Percentiles rank a stretch among this genome's conserved stretches.
Conservation (phyloP, 2,113 vertebrate species). For the Cinclus mexicanus region DNA sequence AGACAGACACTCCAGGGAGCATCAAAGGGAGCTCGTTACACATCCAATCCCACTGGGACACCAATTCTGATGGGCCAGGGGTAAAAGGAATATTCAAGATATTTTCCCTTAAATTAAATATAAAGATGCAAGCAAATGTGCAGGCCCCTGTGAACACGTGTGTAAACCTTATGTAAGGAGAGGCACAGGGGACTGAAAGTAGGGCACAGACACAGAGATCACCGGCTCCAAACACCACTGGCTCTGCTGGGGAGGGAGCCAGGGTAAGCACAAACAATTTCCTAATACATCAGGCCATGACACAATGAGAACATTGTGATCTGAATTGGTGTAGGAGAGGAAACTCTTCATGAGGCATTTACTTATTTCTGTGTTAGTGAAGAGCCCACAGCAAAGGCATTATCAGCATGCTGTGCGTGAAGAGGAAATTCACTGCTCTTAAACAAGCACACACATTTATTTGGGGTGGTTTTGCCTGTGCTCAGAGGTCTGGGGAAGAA, state of each 20-base stretch:
- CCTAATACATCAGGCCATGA: neutral
- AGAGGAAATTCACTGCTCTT: neutral
- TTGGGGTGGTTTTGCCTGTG: neutral
- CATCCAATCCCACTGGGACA: neutral
- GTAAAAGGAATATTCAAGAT: slow-evolving; percentile 46
- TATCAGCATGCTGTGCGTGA: neutral
- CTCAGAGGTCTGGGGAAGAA: neutral
- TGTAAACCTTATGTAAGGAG: neutral
- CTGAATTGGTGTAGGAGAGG: neutral
- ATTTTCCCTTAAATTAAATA: slow-evolving; percentile 49
- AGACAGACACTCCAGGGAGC: slow-evolving; percentile 20
- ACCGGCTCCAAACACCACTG: neutral
- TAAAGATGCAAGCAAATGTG: neutral
- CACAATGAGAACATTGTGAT: neutral
- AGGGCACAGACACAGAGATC: neutral
- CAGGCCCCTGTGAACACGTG: neutral
- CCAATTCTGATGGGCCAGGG: neutral
- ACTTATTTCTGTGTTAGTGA: neutral
- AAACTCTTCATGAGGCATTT: neutral
- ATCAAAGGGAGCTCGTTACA: slow-evolving; percentile 9
- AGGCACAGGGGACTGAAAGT: neutral
- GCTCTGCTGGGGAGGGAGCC: neutral
- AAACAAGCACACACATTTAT: neutral
- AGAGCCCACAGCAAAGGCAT: neutral
- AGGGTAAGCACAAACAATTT: neutral